phyloP scores from a whole-genome alignment of 2,113 vertebrate species.

The Australoheros scitulus region DNA sequence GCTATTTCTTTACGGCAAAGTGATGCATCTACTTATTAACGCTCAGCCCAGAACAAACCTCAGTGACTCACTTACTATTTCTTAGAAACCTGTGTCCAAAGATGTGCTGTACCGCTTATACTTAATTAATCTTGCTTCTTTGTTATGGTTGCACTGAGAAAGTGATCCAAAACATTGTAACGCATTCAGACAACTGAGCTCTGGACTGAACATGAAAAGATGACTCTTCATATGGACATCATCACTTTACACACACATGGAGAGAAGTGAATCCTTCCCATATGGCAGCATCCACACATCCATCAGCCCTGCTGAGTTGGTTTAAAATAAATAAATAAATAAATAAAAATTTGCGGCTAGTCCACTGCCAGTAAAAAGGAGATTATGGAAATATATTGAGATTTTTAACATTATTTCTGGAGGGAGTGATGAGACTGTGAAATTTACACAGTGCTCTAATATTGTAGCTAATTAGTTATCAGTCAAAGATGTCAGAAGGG shows the following conservation, averaged over 20 bases:
- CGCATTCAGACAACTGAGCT: not conserved
- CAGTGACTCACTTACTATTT: not conserved
- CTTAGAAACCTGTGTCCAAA: not conserved
- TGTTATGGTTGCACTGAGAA: not conserved
- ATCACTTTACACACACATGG: conserved; percentile 27
- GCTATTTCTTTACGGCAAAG: not conserved
- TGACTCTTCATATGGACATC: not conserved
- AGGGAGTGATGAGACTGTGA: conserved; percentile 22
- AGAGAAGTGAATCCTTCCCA: conserved; percentile 51
- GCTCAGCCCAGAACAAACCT: not conserved
- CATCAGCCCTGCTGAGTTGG: conserved; percentile 34
- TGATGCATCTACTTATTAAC: not conserved
- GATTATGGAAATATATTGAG: conserved; percentile 49
- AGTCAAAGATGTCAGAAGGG: conserved; percentile 29
- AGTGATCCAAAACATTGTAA: not conserved
- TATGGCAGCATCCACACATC: conserved; percentile 54
- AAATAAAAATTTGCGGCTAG: not conserved
- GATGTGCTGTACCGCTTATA: not conserved
- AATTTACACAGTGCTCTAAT: conserved; percentile 8
- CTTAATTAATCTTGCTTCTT: not conserved
- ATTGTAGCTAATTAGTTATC: conserved; percentile 22
- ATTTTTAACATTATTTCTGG: conserved; percentile 49
- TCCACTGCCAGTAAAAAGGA: conserved; percentile 29
- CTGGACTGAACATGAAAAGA: conserved; percentile 2
- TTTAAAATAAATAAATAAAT: conserved; percentile 7